Evolutionary conservation across 2,113 vertebrate genomes (phyloP).

Genomic region (Pipa parva): DNA sequence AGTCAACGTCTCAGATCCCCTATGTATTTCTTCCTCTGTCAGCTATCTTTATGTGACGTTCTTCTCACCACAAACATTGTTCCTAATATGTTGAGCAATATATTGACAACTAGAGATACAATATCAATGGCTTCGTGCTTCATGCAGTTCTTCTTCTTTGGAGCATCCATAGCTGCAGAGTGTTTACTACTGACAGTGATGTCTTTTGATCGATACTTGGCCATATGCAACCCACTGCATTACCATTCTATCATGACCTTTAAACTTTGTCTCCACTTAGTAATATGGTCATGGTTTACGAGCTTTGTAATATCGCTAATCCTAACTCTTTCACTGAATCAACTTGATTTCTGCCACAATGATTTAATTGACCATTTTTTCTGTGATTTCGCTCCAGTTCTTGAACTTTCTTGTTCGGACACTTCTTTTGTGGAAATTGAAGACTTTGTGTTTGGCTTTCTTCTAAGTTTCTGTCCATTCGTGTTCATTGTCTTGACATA

Average conservation of each 20-base stretch:
- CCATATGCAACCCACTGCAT: background rate
- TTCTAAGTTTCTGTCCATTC: constrained; percentile 23
- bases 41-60: background rate
- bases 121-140: background rate
- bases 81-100: background rate
- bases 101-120: background rate
- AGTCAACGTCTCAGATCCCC: background rate
- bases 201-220: background rate
- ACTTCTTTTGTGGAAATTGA: background rate
- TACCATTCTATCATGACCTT: constrained; percentile 43
- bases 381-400: constrained; percentile 16
- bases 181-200: background rate
- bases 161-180: background rate
- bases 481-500: constrained; percentile 14
- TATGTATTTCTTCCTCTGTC: background rate
- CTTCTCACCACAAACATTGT: background rate
- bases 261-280: constrained; percentile 28
- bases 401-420: constrained; percentile 21
- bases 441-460: constrained; percentile 16
- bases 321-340: constrained; percentile 5
- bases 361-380: constrained; percentile 25
- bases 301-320: background rate
- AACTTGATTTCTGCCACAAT: constrained; percentile 9
- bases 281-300: background rate
- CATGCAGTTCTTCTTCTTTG: background rate